Evolutionary conservation across 2,888 invertebrate species (phyloP), one percentile per base, ranked within the genome.

Genomic region (Serrognathus titanus): DNA sequence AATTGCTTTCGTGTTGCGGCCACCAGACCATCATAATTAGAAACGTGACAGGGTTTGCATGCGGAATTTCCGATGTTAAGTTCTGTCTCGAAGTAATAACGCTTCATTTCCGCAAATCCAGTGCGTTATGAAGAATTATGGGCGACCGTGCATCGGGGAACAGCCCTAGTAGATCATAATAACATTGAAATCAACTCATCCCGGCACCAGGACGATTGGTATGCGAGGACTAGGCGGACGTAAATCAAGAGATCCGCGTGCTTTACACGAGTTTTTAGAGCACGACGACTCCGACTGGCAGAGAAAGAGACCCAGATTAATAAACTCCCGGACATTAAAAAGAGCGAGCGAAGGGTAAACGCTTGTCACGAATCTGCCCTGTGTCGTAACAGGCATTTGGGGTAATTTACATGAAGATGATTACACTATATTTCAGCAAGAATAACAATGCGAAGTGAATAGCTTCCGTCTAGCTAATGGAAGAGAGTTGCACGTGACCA

Each of bases 171-270:
- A 63, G 58, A 63, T 63, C 63, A 63, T 63, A 63, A 63, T 63
- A 63, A 63, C 63, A 63, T 61, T 60, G 61, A 63, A 63, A 63
- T 61, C 61, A 60, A 63, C 61, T 63, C 63, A 55, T 60, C 55
- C 10, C 57, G 53, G 56, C 52, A 51, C 49, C 48, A 38, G 55
- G 51, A 58, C 60, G 55, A 61, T 63, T 60, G 61, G 63, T 63
- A 63, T 63, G 63, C 63, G 49, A 51, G 56, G 55, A 59, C 57
- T 50, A 53, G 59, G 46, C 51, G 55, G 51, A 51, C 58, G 61
- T 63, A 61, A 61, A 61, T 63, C 63, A 61, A 58, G 39, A 48
- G 40, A 55, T 50, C 49, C 48, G 43, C 13, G 16, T 43, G 43
- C 43, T 43, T 43, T 16, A 16, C 43, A 16, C 43, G 11, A 20